Percentiles rank a stretch among this genome's conserved stretches.
These are phyloP conservation scores for Zosterops japonicus DNA, from an alignment of 2,113 vertebrate species.

Conservation along the genomic window DNA sequence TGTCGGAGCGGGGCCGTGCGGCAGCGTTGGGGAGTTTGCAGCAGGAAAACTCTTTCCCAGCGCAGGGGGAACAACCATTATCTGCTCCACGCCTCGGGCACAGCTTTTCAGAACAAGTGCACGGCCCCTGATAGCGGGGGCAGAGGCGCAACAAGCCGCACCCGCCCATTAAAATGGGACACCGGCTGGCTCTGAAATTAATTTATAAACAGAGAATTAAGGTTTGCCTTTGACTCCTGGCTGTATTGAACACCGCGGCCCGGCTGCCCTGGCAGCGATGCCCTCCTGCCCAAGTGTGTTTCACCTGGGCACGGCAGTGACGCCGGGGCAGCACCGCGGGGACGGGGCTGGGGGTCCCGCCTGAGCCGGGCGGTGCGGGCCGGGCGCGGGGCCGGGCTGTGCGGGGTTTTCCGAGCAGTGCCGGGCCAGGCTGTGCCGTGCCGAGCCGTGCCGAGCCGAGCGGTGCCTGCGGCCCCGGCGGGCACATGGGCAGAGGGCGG, in stretches of 20 bases:
- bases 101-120: not conserved
- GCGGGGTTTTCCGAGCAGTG: no score
- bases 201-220: not conserved
- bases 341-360: not conserved
- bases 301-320: not conserved
- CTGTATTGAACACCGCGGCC: not conserved
- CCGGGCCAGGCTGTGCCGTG: no score
- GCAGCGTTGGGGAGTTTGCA: not conserved
- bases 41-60: not conserved
- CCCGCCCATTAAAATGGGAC: not conserved
- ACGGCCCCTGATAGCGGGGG: not conserved
- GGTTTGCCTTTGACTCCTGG: not conserved
- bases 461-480: not conserved
- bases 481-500: constrained; percentile 14
- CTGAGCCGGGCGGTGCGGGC: not conserved
- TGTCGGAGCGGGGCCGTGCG: rapidly evolving
- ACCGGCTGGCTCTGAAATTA: not conserved
- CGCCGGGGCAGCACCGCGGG: not conserved
- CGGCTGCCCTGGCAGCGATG: not conserved
- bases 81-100: constrained; percentile 1
- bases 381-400: not conserved
- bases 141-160: not conserved
- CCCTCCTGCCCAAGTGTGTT: not conserved
- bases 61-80: not conserved
- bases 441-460: not conserved